These are phyloP conservation scores for Nematopogon swammerdamellus DNA, from an alignment of 2,888 invertebrate species.

Conservation along the genomic window DNA sequence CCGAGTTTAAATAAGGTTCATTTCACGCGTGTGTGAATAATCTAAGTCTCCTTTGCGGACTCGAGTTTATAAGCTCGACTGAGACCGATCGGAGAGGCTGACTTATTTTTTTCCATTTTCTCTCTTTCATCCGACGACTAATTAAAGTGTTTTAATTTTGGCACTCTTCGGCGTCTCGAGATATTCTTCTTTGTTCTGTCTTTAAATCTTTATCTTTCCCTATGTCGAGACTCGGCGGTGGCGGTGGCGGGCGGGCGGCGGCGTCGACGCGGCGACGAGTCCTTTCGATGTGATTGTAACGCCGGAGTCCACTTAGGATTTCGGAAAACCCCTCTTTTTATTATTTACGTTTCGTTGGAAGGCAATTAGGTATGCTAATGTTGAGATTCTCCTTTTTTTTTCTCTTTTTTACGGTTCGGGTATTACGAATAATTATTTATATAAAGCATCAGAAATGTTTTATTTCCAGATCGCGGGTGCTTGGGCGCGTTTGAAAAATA, in stretches of 20 bases:
- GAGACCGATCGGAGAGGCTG: constrained; percentile 24
- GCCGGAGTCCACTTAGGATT: background rate
- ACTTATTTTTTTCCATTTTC: constrained; percentile 23
- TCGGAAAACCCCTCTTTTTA: constrained; percentile 13
- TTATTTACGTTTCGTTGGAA: constrained; percentile 35
- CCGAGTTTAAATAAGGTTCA: constrained; percentile 12
- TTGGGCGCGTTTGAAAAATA: too few species aligned
- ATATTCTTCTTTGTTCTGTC: constrained; percentile 26
- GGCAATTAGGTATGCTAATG: constrained; percentile 48
- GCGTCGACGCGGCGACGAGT: too few species aligned
- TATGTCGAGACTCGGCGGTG: too few species aligned
- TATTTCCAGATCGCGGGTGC: too few species aligned
- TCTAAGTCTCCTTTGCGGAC: constrained; percentile 18
- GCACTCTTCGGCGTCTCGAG: constrained; percentile 13
- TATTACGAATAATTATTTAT: background rate
- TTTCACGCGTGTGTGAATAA: constrained; percentile 28
- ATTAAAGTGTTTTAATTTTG: constrained; percentile 35
- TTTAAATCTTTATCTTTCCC: constrained; percentile 23
- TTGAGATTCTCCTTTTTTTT: background rate
- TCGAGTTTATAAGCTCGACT: constrained; percentile 20
- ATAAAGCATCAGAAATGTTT: background rate
- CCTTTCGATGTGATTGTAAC: background rate
- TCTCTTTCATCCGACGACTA: constrained; percentile 26
- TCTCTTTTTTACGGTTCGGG: background rate
- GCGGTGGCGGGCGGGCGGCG: too few species aligned